phyloP scores from a whole-genome alignment of 2,113 vertebrate species.

The Acanthisitta chloris region DNA sequence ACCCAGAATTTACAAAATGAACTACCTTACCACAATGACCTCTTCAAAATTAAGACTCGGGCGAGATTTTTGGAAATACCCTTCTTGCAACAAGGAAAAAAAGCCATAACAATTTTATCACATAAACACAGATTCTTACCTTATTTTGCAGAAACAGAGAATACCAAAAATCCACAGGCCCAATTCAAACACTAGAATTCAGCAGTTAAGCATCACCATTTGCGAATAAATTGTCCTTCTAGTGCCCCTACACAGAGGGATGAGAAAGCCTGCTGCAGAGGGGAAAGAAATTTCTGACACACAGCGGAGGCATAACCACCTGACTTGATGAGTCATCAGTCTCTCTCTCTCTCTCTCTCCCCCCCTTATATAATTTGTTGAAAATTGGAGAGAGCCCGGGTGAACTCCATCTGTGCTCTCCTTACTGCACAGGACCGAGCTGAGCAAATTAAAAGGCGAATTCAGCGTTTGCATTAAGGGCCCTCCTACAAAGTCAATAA shows the following conservation, averaged over 20 bases:
- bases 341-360: not conserved
- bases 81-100: not conserved
- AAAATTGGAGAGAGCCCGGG: no score
- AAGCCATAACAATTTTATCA: not conserved
- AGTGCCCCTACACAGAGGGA: not conserved
- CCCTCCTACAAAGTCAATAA: not conserved
- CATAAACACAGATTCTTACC: slow-evolving; percentile 27
- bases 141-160: slow-evolving; percentile 2
- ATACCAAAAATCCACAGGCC: not conserved
- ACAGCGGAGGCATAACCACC: slow-evolving; percentile 56
- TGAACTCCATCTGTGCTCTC: not conserved
- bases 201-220: not conserved
- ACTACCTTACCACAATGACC: not conserved
- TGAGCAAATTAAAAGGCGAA: not conserved
- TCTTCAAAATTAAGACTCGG: not conserved
- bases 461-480: not conserved
- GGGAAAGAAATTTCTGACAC: slow-evolving; percentile 46
- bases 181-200: not conserved
- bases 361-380: no score
- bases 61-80: not conserved
- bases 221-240: not conserved
- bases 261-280: slow-evolving; percentile 39
- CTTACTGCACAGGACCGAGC: accelerated
- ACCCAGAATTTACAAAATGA: accelerated
- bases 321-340: slow-evolving; percentile 72